Evolutionary conservation across 2,797 vertebrate species (phyloP).

Genomic region (Amphiprion clarkii): DNA sequence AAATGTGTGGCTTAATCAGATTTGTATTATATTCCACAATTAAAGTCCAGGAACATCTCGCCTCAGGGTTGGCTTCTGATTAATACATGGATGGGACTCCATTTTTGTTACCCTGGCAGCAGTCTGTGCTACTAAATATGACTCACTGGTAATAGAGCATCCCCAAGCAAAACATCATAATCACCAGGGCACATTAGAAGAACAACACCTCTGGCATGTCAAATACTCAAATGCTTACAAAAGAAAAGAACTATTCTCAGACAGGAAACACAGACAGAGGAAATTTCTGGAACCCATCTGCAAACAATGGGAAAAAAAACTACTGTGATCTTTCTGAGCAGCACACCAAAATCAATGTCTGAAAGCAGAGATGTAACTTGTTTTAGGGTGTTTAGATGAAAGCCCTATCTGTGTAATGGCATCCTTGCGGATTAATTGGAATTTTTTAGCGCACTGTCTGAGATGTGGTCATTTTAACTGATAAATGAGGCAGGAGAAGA

Average conservation of each 20-base stretch:
- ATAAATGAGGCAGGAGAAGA: conserved; percentile 43
- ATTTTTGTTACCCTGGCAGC: conserved; percentile 56
- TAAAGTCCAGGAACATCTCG: conserved; percentile 69
- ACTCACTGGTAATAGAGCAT: conserved; percentile 59
- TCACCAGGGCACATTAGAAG: conserved; percentile 46
- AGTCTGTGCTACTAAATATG: conserved; percentile 63
- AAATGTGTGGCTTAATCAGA: conserved; percentile 58
- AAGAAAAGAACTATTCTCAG: conserved; percentile 26
- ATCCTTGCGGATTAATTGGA: conserved; percentile 30
- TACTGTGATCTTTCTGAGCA: conserved; percentile 27
- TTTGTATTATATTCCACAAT: conserved; percentile 60
- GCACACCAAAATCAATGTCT: background rate
- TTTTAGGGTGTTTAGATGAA: conserved; percentile 13
- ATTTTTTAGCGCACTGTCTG: conserved; percentile 33
- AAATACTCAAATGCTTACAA: conserved; percentile 50
- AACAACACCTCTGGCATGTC: conserved; percentile 66
- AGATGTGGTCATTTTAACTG: conserved; percentile 29
- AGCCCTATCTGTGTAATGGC: conserved; percentile 9
- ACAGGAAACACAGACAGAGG: conserved; percentile 16
- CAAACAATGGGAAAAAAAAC: conserved; percentile 34
- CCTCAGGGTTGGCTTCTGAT: conserved; percentile 64
- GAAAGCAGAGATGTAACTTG: background rate
- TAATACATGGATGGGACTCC: conserved; percentile 62
- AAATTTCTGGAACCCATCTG: conserved; percentile 34
- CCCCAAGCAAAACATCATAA: conserved; percentile 55